Conservation (phyloP, 2,113 vertebrate species). For the Myotis davidii region DNA sequence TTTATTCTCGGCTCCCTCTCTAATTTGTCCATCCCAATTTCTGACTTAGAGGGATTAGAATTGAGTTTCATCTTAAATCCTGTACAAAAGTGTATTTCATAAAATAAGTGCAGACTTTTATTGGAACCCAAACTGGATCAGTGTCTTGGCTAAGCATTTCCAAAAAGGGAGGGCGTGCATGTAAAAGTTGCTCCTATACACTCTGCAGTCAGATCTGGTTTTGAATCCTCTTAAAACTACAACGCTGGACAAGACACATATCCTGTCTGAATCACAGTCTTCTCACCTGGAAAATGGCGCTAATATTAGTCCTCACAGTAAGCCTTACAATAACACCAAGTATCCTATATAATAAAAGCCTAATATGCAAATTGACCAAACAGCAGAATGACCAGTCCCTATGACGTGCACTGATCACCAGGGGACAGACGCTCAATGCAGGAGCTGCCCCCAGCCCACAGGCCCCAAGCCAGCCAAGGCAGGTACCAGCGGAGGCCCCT, state of each 20-base stretch:
- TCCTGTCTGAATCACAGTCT: background rate
- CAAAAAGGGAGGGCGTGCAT: background rate
- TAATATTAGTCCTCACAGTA: background rate
- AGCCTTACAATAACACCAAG: background rate
- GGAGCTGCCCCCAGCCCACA: no score
- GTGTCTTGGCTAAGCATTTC: background rate
- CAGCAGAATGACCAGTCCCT: no score
- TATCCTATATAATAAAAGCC: no score
- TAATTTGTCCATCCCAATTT: slow-evolving; percentile 21
- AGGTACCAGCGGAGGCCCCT: no score
- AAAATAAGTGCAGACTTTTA: slow-evolving; percentile 26
- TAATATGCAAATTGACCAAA: no score
- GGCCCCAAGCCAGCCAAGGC: no score
- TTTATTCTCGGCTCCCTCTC: background rate
- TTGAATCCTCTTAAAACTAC: background rate
- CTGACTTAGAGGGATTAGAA: background rate
- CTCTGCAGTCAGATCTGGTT: background rate
- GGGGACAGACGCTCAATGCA: no score
- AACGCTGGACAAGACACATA: background rate
- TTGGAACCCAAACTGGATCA: background rate
- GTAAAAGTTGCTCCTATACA: background rate
- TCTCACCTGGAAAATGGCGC: background rate
- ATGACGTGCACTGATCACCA: no score
- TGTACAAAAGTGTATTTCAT: background rate
- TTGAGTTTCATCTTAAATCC: background rate